Evolutionary conservation across 2,797 vertebrate genomes (phyloP), one percentile per base, ranked within the genome.

Genomic region (Mormyrus proboscirostris): DNA sequence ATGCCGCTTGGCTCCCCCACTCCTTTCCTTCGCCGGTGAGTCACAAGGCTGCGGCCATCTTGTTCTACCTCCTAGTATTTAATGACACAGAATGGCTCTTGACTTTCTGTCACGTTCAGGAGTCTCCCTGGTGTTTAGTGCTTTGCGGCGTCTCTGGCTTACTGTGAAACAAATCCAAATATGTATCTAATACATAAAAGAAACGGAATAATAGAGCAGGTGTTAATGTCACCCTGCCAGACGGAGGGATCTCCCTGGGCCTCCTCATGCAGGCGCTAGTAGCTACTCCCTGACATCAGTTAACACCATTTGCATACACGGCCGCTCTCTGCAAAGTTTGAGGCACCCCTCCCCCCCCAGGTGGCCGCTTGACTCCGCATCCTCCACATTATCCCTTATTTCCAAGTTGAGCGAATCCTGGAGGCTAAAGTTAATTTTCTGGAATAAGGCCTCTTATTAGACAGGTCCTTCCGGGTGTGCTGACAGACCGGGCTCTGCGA

Each of bases 381-480:
- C 90, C 90, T 91, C 89, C 89, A 87, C 69, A 88, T 86, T 86
- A 92, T 90, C 59, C 82, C 73, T 76, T 73, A 51, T 88, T 22
- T 2, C 87, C 25, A 73, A 86, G 86, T 88, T 49, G 53, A 88
- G 89, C 8, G 38, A 90, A 82, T 59, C 88, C 88, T 59, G 88
- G 51, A 29, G 90, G 86, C 50, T 50, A 90, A 91, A 87, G 82
- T 87, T 90, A 90, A 92, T 91, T 89, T 82, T 50, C 41, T 90
- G 73, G 89, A 92, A 92, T 88, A 84, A 85, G 89, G 88, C 79
- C 49, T 88, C 88, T 87, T 89, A 88, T 89, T 90, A 88, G 62
- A 44, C 62, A 19, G 83, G 76, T 19, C 89, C 83, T 83, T 85
- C 69, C 51, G 44, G 44, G 53, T 25, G 55, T 2, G 2, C 87